Base-by-base conservation (phyloP, 1,140 invertebrate species). In the Meloidogyne hapla region DNA sequence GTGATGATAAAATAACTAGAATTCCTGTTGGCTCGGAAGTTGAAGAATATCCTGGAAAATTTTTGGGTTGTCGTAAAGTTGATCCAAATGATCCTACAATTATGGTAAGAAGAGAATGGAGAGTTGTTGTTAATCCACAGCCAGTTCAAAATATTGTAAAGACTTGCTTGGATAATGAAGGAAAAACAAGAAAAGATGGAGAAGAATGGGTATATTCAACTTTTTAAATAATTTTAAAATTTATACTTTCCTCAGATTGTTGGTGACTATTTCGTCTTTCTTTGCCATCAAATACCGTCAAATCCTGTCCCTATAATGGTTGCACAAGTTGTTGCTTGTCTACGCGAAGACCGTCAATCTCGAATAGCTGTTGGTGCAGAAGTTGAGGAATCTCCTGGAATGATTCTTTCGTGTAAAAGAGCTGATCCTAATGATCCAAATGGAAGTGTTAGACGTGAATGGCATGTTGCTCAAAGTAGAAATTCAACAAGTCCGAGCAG, bases 101-200 rank as follows among this genome's bases (percentile, higher is more conserved):
- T 18, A n/a, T 18, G 65, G 65, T 67, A 6, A 33, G 65, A 33
- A 67, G 65, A 42, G 65, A 67, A 42, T 67, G 48, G 48, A 56
- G 48, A 21, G 18, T 56, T 56, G 18, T 9, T n/a, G n/a, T 21
- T 56, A n/a, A n/a, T 56, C 48, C 18, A 21, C 48, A 56, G 6
- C 48, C 48, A 6, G 48, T n/a, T 56, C 13, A 45, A 4, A 56
- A 56, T 56, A 5, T 56, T 21, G 48, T 56, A 1, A 56, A 21
- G n/a, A 56, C 48, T n/a, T 67, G 65, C n/a, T 38, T 33, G 65
- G 65, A 67, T 42, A 67, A 42, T 42, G 65, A 67, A 21, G 65
- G 65, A 8, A 67, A 38, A 33, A 67, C 28, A 8, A 33, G 65
- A 33, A n/a, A 42, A 6, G 40, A 67, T 42, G 65, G 65, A n/a